Evolutionary conservation across 2,888 invertebrate genomes (phyloP).

Genomic region (Ptilodon capucinus): DNA sequence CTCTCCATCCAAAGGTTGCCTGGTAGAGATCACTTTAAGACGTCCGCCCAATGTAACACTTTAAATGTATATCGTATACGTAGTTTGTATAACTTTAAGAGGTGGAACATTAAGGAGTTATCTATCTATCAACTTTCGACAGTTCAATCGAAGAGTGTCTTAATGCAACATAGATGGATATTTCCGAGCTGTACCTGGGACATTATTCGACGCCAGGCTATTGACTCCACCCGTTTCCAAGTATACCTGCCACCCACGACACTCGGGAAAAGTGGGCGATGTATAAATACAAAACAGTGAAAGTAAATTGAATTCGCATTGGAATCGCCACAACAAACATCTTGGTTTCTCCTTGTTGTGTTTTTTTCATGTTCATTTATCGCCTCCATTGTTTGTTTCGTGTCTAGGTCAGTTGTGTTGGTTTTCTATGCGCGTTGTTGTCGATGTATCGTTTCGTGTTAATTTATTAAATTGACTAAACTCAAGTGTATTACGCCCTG

Average conservation of each 20-base stretch:
- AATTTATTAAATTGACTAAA: neutral
- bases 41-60: no score
- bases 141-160: neutral
- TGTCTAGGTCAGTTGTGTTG: constrained; percentile 20
- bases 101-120: no score
- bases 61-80: no score
- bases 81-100: no score
- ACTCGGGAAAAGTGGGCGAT: neutral
- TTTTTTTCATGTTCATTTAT: constrained; percentile 8
- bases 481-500: neutral
- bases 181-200: neutral
- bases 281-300: constrained; percentile 33
- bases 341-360: constrained; percentile 42
- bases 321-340: constrained; percentile 32
- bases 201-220: neutral
- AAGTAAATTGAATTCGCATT: constrained; percentile 51
- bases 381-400: constrained; percentile 14
- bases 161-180: neutral
- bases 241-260: neutral
- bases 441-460: neutral
- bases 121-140: neutral
- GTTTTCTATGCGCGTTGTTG: neutral
- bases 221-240: neutral
- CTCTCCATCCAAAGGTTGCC: no score
- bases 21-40: no score